Conservation (phyloP, 2,888 invertebrate species). For the Campopleginae sp. region DNA sequence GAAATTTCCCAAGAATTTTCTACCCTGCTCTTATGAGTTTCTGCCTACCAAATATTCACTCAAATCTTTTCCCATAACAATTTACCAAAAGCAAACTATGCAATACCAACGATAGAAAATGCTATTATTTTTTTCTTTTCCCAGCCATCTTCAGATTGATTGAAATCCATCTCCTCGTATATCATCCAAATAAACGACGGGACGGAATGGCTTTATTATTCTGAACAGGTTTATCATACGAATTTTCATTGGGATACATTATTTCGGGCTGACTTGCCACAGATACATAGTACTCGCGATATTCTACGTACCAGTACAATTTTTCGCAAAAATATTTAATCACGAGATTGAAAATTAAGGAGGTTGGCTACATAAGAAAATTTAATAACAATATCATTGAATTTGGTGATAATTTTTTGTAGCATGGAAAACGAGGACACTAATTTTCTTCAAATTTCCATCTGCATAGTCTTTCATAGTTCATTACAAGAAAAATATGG, state of each 20-base stretch:
- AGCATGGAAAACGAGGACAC: too few relatives aligned
- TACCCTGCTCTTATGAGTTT: constrained; percentile 13
- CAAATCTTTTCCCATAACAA: constrained; percentile 43
- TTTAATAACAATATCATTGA: too few relatives aligned
- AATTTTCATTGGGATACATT: constrained; percentile 11
- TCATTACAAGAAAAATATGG: too few relatives aligned
- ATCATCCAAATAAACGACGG: background rate
- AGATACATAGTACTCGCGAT: background rate
- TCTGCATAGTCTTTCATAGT: too few relatives aligned
- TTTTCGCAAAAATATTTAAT: background rate
- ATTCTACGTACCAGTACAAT: background rate
- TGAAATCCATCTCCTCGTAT: constrained; percentile 4
- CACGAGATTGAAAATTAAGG: background rate
- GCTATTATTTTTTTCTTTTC: background rate
- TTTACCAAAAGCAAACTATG: constrained; percentile 30
- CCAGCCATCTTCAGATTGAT: constrained; percentile 10
- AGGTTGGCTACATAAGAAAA: too few relatives aligned
- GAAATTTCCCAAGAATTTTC: constrained; percentile 62
- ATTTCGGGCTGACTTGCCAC: background rate
- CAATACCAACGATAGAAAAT: constrained; percentile 36
- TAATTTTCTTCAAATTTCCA: too few relatives aligned
- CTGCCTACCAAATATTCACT: constrained; percentile 46
- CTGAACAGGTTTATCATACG: background rate
- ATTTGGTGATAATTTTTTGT: too few relatives aligned
- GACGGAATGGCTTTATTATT: background rate